Evolutionary conservation across 2,113 vertebrate species (phyloP).

Genomic region (Cheirogaleus medius): DNA sequence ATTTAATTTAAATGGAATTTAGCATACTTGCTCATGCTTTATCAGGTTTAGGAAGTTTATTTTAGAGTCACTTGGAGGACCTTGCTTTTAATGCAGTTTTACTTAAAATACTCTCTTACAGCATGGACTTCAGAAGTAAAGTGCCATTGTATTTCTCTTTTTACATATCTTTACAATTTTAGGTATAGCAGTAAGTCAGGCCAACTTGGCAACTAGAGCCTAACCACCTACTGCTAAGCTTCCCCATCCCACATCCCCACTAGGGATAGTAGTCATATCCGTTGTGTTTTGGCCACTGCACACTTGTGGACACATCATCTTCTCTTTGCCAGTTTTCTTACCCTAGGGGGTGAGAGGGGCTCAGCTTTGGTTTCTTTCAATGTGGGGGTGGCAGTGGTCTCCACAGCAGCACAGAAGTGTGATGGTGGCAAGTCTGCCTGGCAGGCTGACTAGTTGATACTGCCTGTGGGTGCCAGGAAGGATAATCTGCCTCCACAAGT

Average conservation of each 20-base stretch:
- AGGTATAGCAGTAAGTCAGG: neutral
- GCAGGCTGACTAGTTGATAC: neutral
- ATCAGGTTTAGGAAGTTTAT: neutral
- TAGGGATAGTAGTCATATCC: neutral
- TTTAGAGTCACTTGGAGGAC: neutral
- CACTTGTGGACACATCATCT: neutral
- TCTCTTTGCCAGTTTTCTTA: neutral
- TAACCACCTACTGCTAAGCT: neutral
- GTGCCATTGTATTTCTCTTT: neutral
- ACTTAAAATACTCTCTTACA: neutral
- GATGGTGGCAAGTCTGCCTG: neutral
- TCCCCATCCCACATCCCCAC: neutral
- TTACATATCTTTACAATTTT: neutral
- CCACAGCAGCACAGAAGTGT: neutral
- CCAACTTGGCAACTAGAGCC: neutral
- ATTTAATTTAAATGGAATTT: conserved; percentile 31
- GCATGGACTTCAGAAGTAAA: neutral
- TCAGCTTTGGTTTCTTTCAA: neutral
- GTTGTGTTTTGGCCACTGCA: neutral
- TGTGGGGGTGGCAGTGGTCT: neutral
- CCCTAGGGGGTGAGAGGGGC: rapidly evolving
- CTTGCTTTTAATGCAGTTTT: conserved; percentile 26
- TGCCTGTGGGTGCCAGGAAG: neutral
- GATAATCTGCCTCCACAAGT: neutral
- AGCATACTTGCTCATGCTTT: neutral